Percentiles rank a stretch among this genome's conserved stretches.
Conservation (phyloP, 2,888 invertebrate genomes). For the Leptinotarsa peninsularis region DNA sequence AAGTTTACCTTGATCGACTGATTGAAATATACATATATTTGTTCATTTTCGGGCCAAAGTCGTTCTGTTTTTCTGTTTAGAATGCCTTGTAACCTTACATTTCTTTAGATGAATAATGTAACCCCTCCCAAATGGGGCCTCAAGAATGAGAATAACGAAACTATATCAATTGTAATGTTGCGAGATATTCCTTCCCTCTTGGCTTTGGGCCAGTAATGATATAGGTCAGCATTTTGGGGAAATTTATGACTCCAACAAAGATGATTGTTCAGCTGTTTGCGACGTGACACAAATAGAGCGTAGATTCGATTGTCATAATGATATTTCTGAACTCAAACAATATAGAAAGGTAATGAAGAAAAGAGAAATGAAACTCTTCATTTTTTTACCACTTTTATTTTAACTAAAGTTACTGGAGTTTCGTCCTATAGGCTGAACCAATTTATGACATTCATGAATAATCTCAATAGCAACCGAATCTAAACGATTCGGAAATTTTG, state of each 20-base stretch:
- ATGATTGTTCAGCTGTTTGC: neutral
- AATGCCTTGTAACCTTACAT: too few species aligned
- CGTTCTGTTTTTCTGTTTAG: too few species aligned
- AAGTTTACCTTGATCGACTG: too few species aligned
- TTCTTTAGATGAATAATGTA: neutral
- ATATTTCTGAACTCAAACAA: neutral
- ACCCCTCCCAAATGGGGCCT: neutral
- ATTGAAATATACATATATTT: too few species aligned
- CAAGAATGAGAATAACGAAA: neutral
- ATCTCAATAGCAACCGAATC: too few species aligned
- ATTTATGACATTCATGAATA: too few species aligned
- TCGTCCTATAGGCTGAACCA: too few species aligned
- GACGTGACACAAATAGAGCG: neutral
- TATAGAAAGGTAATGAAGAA: neutral
- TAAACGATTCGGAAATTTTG: too few species aligned
- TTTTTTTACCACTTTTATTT: too few species aligned
- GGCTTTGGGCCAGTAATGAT: neutral
- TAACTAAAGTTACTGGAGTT: too few species aligned
- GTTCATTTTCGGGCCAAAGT: too few species aligned
- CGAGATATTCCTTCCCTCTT: neutral
- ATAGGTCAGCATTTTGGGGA: slow-evolving; percentile 1
- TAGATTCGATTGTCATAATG: neutral
- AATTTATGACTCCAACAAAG: neutral
- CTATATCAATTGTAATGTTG: neutral
- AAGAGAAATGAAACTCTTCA: too few species aligned